Evolutionary conservation across 2,113 vertebrate species (phyloP), one percentile per base, ranked within the genome.

Genomic region (Cygnus buccinator): DNA sequence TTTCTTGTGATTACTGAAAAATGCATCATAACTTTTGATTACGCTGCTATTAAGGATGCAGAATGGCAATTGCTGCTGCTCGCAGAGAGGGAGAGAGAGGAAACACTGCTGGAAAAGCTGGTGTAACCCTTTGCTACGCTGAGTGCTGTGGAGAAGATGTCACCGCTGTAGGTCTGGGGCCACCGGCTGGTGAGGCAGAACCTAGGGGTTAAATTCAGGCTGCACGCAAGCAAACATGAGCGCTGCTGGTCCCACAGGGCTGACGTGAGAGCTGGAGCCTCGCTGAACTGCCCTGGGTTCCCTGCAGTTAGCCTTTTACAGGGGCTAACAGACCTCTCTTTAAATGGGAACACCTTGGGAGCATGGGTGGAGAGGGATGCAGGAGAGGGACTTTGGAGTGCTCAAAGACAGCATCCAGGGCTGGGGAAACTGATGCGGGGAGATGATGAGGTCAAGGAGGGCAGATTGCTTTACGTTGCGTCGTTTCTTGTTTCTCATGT

Each of bases 1-100:
- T 98, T 98, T 98, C 97, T 97, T 97, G 96, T 97, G 98, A 98
- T 98, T 98, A 98, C 96, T 97, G 97, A 97, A 98, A 98, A 98
- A 98, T 97, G 97, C 97, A 98, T 98, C 97, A 97, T 98, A 98
- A 98, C 97, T 98, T 98, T 98, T 97, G 97, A 98, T 98, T 97
- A 97, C 7, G 13, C 97, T 80, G 95, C 97, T 97, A 97, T 98
- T 98, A 98, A 96, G 96, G 97, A 97, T 95, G 96, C 96, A 95
- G 68, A 75, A 95, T 94, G 95, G 96, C 96, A 96, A 96, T 97
- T 95, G 94, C 96, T 89, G 81, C 90, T 81, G 75, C 96, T 97
- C 21, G 3, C n/a, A 85, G 97, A 93, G 94, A 87, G 74, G 62
- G 94, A 74, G 89, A 89, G 93, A 85, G 86, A 44, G 79, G 76